Evolutionary conservation across 2,888 invertebrate species (phyloP), one percentile per base, ranked within the genome.

Genomic region (Listrodromus nycthemerus): DNA sequence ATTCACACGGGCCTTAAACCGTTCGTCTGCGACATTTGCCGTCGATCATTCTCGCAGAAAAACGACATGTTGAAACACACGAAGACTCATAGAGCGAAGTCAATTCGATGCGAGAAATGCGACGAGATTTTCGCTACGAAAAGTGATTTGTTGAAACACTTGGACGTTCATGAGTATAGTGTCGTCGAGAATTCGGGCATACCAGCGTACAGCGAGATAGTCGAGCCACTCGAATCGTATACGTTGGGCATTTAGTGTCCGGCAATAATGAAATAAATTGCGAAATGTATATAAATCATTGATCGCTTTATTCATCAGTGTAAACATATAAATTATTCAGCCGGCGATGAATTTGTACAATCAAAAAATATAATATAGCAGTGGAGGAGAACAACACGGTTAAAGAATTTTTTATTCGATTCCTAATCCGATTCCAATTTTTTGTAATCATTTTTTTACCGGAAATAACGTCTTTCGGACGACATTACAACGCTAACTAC

Each of bases 31-130:
- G 84, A 83, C n/a, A 85, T 86, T 1, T 93, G 93, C 70, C 87
- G 85, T 13, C 87, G 88, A 79, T 85, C 86, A 4, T 93, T 93
- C 73, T 88, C 90, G 0, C 92, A 92, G 71, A 92, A 92, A 75
- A 91, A 91, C 73, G 92, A 92, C 24, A 90, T 92, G 90, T 82
- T 89, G 3, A 92, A 92, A 30, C 92, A 93, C 65, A 85, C 87
- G n/a, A 90, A 86, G 65, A 90, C 88, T 1, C 92, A 92, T 82
- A 45, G 78, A 2, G 19, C 50, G 0, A 78, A 78, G 30, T 71
- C 66, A 6, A 69, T 88, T 6, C 81, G 80, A 2, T 87, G 88
- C 71, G 88, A 87, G 27, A 83, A 87, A 21, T 89, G 89, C 58
- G 61, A 87, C 27, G 82, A 88, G 63, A 79, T 69, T 10, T 88